Conservation (phyloP, 2,888 invertebrate genomes). For the Bursaphelenchus okinawaensis region DNA sequence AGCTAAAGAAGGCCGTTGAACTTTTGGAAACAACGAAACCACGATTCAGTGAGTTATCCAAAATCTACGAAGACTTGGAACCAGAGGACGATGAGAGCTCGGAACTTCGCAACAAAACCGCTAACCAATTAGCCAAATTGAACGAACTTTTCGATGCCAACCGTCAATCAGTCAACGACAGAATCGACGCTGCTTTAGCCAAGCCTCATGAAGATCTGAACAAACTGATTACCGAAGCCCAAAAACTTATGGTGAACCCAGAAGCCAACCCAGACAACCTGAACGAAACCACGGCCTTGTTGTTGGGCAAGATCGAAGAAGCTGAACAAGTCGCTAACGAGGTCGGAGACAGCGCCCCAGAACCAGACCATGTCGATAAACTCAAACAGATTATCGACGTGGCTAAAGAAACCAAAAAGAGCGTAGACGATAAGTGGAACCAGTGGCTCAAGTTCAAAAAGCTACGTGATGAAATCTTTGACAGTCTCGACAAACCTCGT, state of each 20-base stretch:
- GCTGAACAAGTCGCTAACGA: neutral
- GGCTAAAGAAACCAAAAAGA: neutral
- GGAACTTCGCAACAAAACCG: constrained; percentile 8
- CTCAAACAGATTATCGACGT: neutral
- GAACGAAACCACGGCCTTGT: neutral
- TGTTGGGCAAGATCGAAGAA: neutral
- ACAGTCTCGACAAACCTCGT: neutral
- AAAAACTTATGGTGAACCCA: neutral
- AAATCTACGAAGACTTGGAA: constrained; percentile 9
- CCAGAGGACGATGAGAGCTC: neutral
- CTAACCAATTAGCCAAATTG: constrained; percentile 3
- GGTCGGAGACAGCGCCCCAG: no score
- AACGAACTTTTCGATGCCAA: constrained; percentile 1
- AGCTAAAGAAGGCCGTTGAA: neutral
- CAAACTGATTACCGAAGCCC: neutral
- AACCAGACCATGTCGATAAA: neutral
- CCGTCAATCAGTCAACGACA: constrained; percentile 6
- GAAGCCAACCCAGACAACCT: neutral
- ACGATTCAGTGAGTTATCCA: neutral
- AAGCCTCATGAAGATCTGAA: neutral
- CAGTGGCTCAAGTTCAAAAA: neutral
- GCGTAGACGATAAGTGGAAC: neutral
- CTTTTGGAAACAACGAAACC: neutral
- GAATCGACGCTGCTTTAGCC: constrained; percentile 5
- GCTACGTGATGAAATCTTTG: neutral